phyloP scores from a whole-genome alignment of 2,888 invertebrate genomes.

The Epirrhoe alternata region DNA sequence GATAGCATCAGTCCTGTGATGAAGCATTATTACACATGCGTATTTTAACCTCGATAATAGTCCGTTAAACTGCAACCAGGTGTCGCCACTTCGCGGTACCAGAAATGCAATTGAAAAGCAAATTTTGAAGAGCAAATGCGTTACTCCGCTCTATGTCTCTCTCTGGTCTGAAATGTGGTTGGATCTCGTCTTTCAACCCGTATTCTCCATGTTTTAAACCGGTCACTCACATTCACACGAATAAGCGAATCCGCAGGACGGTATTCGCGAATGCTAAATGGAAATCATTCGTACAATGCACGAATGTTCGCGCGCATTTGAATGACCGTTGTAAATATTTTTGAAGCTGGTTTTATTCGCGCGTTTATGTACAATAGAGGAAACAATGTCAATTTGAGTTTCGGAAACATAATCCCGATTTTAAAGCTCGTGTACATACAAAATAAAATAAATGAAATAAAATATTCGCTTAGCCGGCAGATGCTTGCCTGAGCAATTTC shows the following conservation, averaged over 20 bases:
- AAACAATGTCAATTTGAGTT: constrained; percentile 44
- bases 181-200: too few relatives aligned
- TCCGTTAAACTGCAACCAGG: not conserved
- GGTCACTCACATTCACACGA: too few relatives aligned
- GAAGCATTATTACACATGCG: not conserved
- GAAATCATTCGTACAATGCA: too few relatives aligned
- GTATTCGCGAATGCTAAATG: too few relatives aligned
- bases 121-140: not conserved
- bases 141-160: not conserved
- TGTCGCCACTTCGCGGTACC: not conserved
- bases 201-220: too few relatives aligned
- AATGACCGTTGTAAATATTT: constrained; percentile 44
- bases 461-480: constrained; percentile 37
- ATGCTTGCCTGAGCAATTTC: constrained; percentile 42
- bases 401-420: constrained; percentile 38
- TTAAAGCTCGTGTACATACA: constrained; percentile 42
- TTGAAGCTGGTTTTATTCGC: constrained; percentile 55
- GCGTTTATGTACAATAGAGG: constrained; percentile 48
- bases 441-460: constrained; percentile 43
- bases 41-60: not conserved
- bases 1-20: too few relatives aligned
- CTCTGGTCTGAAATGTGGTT: too few relatives aligned
- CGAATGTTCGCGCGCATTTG: too few relatives aligned
- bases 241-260: too few relatives aligned
- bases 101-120: not conserved